phyloP scores from a whole-genome alignment of 2,113 vertebrate genomes.

The Microcebus ravelobensis region DNA sequence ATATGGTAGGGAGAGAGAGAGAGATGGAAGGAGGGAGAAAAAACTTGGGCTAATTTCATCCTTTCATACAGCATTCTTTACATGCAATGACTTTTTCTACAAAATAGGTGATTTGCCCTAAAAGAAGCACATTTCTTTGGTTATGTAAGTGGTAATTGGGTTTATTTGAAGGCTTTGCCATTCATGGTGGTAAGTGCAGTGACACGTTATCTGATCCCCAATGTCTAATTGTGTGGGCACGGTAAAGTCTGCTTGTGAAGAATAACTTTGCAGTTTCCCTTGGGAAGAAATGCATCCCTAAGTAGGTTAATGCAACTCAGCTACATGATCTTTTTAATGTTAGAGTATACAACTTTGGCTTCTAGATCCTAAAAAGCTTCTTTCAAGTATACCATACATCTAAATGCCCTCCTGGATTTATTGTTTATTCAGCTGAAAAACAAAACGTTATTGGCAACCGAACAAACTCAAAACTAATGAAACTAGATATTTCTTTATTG shows the following conservation, averaged over 20 bases:
- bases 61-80: slow-evolving; percentile 27
- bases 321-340: slow-evolving; percentile 40
- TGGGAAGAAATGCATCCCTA: slow-evolving; percentile 4
- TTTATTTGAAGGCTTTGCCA: slow-evolving; percentile 42
- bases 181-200: slow-evolving; percentile 9
- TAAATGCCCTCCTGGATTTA: slow-evolving; percentile 23
- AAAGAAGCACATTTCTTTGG: slow-evolving; percentile 24
- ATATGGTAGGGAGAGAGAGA: not conserved
- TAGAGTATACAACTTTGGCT: slow-evolving; percentile 39
- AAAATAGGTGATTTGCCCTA: slow-evolving; percentile 35
- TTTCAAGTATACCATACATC: not conserved
- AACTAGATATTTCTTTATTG: slow-evolving; percentile 12
- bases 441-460: slow-evolving; percentile 26
- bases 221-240: not conserved
- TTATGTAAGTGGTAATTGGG: slow-evolving; percentile 33
- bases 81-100: slow-evolving; percentile 18
- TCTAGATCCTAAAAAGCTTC: slow-evolving; percentile 32
- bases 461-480: slow-evolving; percentile 41
- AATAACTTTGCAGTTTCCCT: slow-evolving; percentile 38
- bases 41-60: not conserved
- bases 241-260: not conserved
- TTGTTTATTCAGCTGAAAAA: slow-evolving; percentile 64
- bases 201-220: not conserved
- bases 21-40: not conserved
- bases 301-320: slow-evolving; percentile 21